Evolutionary conservation across 23 tunicate genomes (phyloP).

Genomic region (Ascidia mentula): DNA sequence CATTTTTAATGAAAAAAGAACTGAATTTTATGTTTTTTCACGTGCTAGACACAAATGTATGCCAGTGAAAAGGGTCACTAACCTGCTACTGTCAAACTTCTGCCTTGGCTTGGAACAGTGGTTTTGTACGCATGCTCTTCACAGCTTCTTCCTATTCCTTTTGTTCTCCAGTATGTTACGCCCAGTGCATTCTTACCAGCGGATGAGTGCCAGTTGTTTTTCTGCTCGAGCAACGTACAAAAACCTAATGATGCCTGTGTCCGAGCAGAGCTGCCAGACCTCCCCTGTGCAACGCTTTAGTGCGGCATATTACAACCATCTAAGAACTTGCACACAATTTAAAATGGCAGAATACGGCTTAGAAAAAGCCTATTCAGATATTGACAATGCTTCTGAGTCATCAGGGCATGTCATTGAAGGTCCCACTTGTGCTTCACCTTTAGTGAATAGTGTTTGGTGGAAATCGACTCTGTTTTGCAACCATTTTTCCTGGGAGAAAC

Average conservation of each 20-base stretch:
- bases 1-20: not conserved
- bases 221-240: not conserved
- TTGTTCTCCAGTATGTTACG: not conserved
- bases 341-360: not conserved
- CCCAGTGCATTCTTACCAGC: constrained; percentile 1
- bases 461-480: not conserved
- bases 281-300: not conserved
- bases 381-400: not conserved
- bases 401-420: not conserved
- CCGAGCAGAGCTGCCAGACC: not conserved
- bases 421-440: not conserved
- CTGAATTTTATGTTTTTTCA: not conserved
- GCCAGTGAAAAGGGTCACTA: not conserved
- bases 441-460: not conserved
- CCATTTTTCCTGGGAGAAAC: not conserved
- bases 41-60: not conserved
- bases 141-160: not conserved
- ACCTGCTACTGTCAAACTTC: not conserved
- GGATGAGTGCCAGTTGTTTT: not conserved
- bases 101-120: not conserved
- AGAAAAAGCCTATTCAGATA: not conserved
- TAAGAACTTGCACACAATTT: not conserved
- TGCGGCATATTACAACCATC: not conserved
- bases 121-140: not conserved
- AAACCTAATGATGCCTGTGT: not conserved